phyloP scores from a whole-genome alignment of 2,113 vertebrate genomes.

The Montifringilla adamsi region DNA sequence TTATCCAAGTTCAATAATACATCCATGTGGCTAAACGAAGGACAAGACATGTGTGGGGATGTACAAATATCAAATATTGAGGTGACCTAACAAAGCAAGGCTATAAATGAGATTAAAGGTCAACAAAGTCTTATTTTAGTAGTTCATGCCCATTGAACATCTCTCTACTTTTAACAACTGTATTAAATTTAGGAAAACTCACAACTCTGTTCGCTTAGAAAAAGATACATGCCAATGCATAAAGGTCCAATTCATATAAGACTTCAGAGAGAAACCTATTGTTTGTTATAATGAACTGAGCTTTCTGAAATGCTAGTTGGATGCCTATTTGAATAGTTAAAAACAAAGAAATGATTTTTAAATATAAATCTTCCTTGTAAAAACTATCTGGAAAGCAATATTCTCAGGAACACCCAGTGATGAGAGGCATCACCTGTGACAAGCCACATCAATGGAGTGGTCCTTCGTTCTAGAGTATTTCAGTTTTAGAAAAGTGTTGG shows the following conservation, averaged over 20 bases:
- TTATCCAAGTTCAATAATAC: background rate
- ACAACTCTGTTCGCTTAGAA: background rate
- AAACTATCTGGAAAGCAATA: background rate
- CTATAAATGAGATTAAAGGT: background rate
- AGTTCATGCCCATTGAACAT: background rate
- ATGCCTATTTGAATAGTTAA: background rate
- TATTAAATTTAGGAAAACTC: background rate
- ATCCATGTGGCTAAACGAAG: background rate
- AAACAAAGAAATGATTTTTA: background rate
- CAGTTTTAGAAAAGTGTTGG: background rate
- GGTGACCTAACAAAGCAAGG: background rate
- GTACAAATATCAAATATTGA: background rate
- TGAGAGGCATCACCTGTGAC: background rate
- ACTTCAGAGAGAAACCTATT: background rate
- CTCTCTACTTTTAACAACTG: background rate
- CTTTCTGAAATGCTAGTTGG: background rate
- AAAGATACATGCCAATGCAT: background rate
- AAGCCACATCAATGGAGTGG: background rate
- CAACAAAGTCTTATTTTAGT: background rate
- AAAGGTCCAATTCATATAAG: background rate
- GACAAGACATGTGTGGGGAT: background rate
- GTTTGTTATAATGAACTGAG: background rate
- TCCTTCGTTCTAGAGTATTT: background rate
- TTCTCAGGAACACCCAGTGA: background rate
- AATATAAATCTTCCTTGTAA: background rate